These are phyloP conservation scores for Sturmia bella DNA, from an alignment of 2,888 invertebrate genomes.

Conservation along the genomic window DNA sequence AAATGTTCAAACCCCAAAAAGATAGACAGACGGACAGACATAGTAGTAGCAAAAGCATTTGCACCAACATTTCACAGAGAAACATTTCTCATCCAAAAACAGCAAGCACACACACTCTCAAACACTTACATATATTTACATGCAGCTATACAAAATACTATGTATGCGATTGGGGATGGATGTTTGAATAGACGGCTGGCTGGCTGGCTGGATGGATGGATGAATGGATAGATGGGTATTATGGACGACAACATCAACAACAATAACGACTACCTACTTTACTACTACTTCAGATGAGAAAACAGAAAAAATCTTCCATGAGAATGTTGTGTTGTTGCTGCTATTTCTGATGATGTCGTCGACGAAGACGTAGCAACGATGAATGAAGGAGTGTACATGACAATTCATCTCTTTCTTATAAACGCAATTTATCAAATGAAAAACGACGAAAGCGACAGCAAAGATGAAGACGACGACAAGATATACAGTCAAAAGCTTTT, in stretches of 20 bases:
- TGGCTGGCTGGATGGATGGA: slow-evolving; percentile 44
- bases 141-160: slow-evolving; percentile 16
- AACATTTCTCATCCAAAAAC: slow-evolving; percentile 45
- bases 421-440: slow-evolving; percentile 81
- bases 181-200: slow-evolving; percentile 49
- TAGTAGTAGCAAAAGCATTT: slow-evolving; percentile 57
- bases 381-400: slow-evolving; percentile 77
- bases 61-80: slow-evolving; percentile 62
- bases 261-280: slow-evolving; percentile 30
- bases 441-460: slow-evolving; percentile 77
- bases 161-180: slow-evolving; percentile 53
- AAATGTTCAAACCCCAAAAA: slow-evolving; percentile 68
- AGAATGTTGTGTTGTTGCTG: slow-evolving; percentile 41
- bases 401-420: slow-evolving; percentile 81
- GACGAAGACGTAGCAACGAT: slow-evolving; percentile 63
- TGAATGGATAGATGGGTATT: slow-evolving; percentile 66
- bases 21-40: slow-evolving; percentile 67
- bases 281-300: slow-evolving; percentile 44
- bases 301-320: slow-evolving; percentile 36
- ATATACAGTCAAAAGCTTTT: slow-evolving; percentile 48
- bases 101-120: slow-evolving; percentile 13
- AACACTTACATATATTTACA: too few relatives aligned
- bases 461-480: slow-evolving; percentile 71
- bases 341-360: slow-evolving; percentile 55
- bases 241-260: slow-evolving; percentile 66